Percentiles rank a stretch among this genome's conserved stretches.
Conservation (phyloP, 2,113 vertebrate species). For the Spea multiplicata region DNA sequence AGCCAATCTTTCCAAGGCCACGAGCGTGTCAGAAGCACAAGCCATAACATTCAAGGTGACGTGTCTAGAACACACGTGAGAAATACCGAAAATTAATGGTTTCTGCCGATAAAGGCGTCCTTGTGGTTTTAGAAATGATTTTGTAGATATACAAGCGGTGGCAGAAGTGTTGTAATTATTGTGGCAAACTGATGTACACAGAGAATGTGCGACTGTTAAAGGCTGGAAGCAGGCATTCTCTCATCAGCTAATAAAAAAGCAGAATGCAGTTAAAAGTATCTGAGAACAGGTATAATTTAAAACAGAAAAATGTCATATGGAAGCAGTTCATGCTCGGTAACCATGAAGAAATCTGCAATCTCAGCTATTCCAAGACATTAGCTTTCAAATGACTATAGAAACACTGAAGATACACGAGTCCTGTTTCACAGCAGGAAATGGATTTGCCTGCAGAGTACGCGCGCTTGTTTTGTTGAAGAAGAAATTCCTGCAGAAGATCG, state of each 20-base stretch:
- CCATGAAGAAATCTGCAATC: background rate
- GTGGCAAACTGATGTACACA: background rate
- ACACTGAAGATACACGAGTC: slow-evolving; percentile 34
- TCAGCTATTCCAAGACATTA: slow-evolving; percentile 46
- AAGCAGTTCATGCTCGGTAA: background rate
- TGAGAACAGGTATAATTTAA: slow-evolving; percentile 30
- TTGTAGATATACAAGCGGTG: background rate
- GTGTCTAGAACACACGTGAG: too few relatives aligned
- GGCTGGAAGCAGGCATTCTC: background rate
- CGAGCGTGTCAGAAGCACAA: too few relatives aligned
- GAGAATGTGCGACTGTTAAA: background rate
- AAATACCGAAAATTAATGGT: too few relatives aligned
- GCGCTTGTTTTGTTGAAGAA: slow-evolving; percentile 18
- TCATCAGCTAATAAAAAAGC: slow-evolving; percentile 10
- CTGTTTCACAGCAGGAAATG: slow-evolving; percentile 24
- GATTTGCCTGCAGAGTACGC: background rate
- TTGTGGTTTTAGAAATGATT: too few relatives aligned
- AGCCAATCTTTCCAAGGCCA: too few relatives aligned
- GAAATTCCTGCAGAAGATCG: slow-evolving; percentile 20
- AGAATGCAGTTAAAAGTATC: slow-evolving; percentile 3
- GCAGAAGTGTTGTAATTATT: background rate
- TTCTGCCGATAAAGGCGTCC: too few relatives aligned
- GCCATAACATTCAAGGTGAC: too few relatives aligned
- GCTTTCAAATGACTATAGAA: slow-evolving; percentile 39
- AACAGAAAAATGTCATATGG: background rate